Evolutionary conservation across 2,797 vertebrate genomes (phyloP).

Genomic region (Poliocrania exsul): DNA sequence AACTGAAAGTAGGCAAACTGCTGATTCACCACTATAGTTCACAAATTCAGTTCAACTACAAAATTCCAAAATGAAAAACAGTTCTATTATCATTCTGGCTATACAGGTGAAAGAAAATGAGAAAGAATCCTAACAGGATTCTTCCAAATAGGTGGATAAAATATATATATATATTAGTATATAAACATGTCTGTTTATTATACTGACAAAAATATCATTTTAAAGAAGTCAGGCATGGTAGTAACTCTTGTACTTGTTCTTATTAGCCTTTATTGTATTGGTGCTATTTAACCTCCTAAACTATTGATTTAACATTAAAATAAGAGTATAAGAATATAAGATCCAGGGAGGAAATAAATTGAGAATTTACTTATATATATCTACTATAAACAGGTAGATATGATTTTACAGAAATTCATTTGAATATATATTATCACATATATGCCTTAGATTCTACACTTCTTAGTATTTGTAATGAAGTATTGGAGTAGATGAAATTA

Average conservation of each 20-base stretch:
- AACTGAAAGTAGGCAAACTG: constrained; percentile 19
- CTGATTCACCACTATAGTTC: neutral
- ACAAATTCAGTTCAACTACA: constrained; percentile 11
- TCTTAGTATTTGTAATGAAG: neutral
- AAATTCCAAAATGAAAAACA: constrained; percentile 16
- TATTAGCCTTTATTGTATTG: constrained; percentile 59
- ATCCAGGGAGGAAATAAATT: constrained; percentile 31
- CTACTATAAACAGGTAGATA: neutral
- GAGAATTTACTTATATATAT: constrained; percentile 2
- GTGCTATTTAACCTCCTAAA: constrained; percentile 56
- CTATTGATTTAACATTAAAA: constrained; percentile 47
- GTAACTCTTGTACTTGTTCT: constrained; percentile 39
- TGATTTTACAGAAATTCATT: neutral
- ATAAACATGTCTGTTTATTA: constrained; percentile 56
- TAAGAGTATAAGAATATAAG: constrained; percentile 28
- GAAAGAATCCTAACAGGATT: constrained; percentile 22
- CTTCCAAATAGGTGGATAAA: constrained; percentile 51
- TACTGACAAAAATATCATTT: constrained; percentile 54
- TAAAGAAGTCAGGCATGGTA: constrained; percentile 8
- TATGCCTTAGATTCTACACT: neutral
- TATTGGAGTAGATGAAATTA: neutral
- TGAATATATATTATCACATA: neutral
- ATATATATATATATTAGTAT: constrained; percentile 34
- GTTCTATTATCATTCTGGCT: neutral
- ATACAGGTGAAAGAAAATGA: constrained; percentile 47